Evolutionary conservation across 2,113 vertebrate genomes (phyloP), one percentile per base, ranked within the genome.

Genomic region (Pica pica): DNA sequence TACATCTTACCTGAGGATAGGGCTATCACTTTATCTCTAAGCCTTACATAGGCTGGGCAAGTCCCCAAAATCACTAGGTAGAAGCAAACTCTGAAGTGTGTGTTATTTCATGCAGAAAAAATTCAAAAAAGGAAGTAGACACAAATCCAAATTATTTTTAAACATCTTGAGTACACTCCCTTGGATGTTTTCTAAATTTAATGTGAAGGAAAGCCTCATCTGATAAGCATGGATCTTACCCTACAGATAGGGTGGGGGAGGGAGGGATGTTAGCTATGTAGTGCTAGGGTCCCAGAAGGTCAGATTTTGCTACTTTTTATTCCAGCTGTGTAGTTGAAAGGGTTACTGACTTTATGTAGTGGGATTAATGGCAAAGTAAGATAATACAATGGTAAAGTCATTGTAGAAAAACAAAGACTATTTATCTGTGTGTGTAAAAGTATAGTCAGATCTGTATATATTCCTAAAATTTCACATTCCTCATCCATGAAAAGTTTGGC

Each of bases 391-490:
- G 26, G 37, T 57, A 87, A 90, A 88, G 42, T 74, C 20, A 80
- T 27, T 23, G 44, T 64, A 57, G 76, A 55, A 70, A 90, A 94
- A 85, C 19, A 83, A 81, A 56, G 59, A 50, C 70, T 57, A 83
- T 86, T 93, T 94, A 70, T 90, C 50, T 71, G 14, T 78, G 73
- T 1, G 4, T 60, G 49, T 87, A 87, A 75, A 94, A 96, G 39
- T 83, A 87, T 68, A 91, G 60, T 73, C 4, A 24, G 89, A 87
- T 75, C 69, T 84, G 65, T 49, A 64, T 63, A 53, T 84, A 91
- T 44, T 68, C 56, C 77, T 87, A 71, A 81, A 41, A 42, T 93
- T 90, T 96, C n/a, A 68, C 67, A 91, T 97, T 96, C 90, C 77
- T 89, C 44, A 76, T 68, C 78, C 86, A 56, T 95, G 63, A 87